A percentile compares a stretch with the other conserved stretches of the same genome.
Evolutionary conservation across 2,888 invertebrate genomes (phyloP).

Genomic region (Clivina fossor): DNA sequence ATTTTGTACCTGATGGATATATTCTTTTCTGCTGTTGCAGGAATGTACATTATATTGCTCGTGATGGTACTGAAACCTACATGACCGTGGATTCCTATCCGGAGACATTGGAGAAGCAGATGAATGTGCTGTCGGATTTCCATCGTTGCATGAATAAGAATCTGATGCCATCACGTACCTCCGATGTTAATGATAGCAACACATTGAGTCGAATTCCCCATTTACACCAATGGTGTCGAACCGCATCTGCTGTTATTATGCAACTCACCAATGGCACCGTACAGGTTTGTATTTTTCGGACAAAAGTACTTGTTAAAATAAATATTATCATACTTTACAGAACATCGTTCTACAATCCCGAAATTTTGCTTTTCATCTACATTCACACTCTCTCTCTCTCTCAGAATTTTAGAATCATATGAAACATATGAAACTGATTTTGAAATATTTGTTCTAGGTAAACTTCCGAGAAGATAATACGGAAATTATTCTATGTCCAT

Average conservation of each 20-base stretch:
- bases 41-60: constrained; percentile 95
- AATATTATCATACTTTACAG: too few species aligned
- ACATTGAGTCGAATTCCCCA: constrained; percentile 91
- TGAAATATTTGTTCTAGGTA: constrained; percentile 63
- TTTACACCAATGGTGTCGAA: constrained; percentile 95
- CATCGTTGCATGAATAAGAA: constrained; percentile 98
- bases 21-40: constrained; percentile 62
- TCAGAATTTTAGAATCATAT: too few species aligned
- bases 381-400: too few species aligned
- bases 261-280: constrained; percentile 96
- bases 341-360: too few species aligned
- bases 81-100: constrained; percentile 85
- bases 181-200: constrained; percentile 80
- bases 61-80: constrained; percentile 86
- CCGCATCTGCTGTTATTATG: constrained; percentile 93
- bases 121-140: constrained; percentile 95
- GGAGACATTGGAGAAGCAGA: constrained; percentile 83
- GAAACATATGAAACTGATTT: neutral
- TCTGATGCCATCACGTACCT: constrained; percentile 88
- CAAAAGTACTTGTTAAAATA: too few species aligned
- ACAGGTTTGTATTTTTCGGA: too few species aligned
- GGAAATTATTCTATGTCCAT: constrained; percentile 96
- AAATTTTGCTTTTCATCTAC: too few species aligned
- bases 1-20: too few species aligned
- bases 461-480: constrained; percentile 98